A percentile compares a stretch with the other conserved stretches of the same genome.
Evolutionary conservation across 2,888 invertebrate species (phyloP).

Genomic region (Tenthredo notha): DNA sequence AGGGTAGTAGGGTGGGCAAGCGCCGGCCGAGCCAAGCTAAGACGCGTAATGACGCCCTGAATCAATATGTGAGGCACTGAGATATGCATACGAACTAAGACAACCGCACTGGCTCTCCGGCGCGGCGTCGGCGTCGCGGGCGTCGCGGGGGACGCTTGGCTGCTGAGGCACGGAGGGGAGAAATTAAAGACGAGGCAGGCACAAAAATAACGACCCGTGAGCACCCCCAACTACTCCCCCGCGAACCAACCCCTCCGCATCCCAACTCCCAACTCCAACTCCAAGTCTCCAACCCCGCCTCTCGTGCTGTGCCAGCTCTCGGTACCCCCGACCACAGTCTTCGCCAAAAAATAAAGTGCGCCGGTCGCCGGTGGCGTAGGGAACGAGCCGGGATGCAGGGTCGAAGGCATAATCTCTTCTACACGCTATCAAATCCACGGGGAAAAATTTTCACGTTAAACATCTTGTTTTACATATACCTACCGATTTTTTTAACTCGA

Average conservation of each 20-base stretch:
- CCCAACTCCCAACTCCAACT: constrained; percentile 47
- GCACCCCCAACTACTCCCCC: constrained; percentile 56
- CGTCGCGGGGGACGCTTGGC: constrained; percentile 52
- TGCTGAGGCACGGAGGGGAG: constrained; percentile 69
- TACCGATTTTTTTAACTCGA: constrained; percentile 38
- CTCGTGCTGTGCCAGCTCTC: constrained; percentile 54
- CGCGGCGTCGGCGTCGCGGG: constrained; percentile 63
- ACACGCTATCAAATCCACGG: not conserved
- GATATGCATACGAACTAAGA: constrained; percentile 79
- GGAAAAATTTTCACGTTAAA: constrained; percentile 52
- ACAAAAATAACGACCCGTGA: constrained; percentile 78
- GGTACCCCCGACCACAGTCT: constrained; percentile 54
- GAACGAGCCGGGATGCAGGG: constrained; percentile 27
- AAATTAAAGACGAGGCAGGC: constrained; percentile 78
- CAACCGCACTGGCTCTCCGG: constrained; percentile 69
- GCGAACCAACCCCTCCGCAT: constrained; percentile 48
- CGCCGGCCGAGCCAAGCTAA: constrained; percentile 71
- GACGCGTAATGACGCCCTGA: constrained; percentile 78
- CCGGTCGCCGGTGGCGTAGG: constrained; percentile 38
- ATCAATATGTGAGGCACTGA: constrained; percentile 78
- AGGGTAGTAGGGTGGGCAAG: constrained; percentile 54
- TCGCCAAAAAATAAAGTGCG: constrained; percentile 50
- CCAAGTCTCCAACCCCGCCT: constrained; percentile 47
- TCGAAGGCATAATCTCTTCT: constrained; percentile 5
- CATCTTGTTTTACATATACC: constrained; percentile 65